Evolutionary conservation across 1,140 invertebrate genomes (phyloP).

Genomic region (Hylaeus volcanicus): DNA sequence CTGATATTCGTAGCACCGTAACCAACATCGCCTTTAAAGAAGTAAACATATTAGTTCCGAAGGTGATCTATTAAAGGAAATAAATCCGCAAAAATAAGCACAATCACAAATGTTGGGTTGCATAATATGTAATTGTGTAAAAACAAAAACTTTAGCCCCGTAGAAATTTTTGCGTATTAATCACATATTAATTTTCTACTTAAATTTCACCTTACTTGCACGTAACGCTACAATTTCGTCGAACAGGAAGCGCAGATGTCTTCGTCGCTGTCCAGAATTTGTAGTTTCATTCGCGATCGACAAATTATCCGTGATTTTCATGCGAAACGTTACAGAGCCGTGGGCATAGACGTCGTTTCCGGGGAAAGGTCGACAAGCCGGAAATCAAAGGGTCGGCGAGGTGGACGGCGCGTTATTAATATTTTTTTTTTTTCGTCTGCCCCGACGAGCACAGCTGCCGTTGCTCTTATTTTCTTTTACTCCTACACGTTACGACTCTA

Average conservation of each 20-base stretch:
- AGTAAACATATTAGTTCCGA: too few species aligned
- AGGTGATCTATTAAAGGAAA: too few species aligned
- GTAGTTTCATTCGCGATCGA: slow-evolving; percentile 27
- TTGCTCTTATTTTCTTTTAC: slow-evolving; percentile 41
- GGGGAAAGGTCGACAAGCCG: slow-evolving; percentile 56
- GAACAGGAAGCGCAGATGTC: slow-evolving; percentile 56
- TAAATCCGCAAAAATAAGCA: too few species aligned
- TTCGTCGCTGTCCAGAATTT: slow-evolving; percentile 14
- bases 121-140: too few species aligned
- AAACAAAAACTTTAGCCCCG: too few species aligned
- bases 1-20: too few species aligned
- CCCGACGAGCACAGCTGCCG: slow-evolving; percentile 61
- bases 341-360: slow-evolving; percentile 52
- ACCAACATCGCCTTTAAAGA: too few species aligned
- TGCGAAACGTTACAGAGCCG: slow-evolving; percentile 33
- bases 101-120: too few species aligned
- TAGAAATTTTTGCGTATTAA: too few species aligned
- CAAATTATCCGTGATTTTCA: slow-evolving; percentile 52
- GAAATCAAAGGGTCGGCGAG: slow-evolving; percentile 62
- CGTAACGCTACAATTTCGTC: neutral
- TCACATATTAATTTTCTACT: too few species aligned
- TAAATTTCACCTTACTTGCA: too few species aligned
- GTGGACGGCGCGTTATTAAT: slow-evolving; percentile 60
- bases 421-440: slow-evolving; percentile 51
- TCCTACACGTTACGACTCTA: slow-evolving; percentile 22